Conservation (phyloP, 2,113 vertebrate species). For the Gopherus flavomarginatus region DNA sequence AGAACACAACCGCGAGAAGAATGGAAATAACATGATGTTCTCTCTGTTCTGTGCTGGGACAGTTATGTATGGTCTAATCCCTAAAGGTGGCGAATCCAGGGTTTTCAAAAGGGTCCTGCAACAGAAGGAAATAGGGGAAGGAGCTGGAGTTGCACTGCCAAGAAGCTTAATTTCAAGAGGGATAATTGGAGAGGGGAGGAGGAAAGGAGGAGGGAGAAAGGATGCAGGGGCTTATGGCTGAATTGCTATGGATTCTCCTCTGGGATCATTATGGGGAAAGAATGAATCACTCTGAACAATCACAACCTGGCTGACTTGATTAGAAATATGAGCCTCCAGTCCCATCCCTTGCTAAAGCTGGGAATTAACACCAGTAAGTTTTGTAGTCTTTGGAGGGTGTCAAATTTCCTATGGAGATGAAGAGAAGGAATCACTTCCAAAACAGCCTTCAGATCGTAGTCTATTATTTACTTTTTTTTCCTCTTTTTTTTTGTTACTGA, state of each 20-base stretch:
- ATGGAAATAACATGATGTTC: conserved; percentile 80
- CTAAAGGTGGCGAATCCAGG: conserved; percentile 5
- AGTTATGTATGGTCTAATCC: conserved; percentile 71
- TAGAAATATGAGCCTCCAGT: neutral
- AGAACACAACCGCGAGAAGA: conserved; percentile 70
- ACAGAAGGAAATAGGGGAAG: neutral
- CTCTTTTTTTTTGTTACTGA: neutral
- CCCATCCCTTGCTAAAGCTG: neutral
- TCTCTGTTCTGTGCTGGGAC: conserved; percentile 65
- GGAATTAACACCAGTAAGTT: conserved; percentile 4
- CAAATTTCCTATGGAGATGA: neutral
- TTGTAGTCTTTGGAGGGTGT: conserved; percentile 6
- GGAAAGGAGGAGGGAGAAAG: neutral
- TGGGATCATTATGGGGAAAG: neutral
- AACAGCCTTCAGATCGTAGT: neutral
- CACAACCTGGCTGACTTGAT: neutral
- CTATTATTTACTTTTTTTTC: neutral
- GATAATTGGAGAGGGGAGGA: neutral
- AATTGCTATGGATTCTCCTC: neutral
- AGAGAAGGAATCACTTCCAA: neutral
- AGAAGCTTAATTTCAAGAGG: conserved; percentile 10
- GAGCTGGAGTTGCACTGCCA: neutral
- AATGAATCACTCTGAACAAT: conserved; percentile 17
- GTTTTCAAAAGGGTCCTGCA: conserved; percentile 13
- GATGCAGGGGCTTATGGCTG: neutral